Percentiles rank a stretch among this genome's conserved stretches.
Evolutionary conservation across 2,113 vertebrate species (phyloP).

Genomic region (Pycnonotus jocosus): DNA sequence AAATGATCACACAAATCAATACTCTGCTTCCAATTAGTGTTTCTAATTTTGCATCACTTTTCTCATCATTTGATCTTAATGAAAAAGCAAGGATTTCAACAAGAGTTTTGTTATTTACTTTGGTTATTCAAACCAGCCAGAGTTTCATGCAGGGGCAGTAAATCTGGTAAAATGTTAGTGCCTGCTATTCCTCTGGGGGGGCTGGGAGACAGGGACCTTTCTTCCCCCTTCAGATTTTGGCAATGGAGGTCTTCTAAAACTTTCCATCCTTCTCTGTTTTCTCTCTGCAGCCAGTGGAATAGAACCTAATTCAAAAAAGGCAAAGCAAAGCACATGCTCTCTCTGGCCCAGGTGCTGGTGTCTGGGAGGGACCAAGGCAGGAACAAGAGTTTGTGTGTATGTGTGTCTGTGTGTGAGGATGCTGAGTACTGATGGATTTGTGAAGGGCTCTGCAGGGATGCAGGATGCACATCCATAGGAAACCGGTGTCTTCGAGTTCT

Average conservation of each 20-base stretch:
- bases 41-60: background rate
- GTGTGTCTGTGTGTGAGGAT: background rate
- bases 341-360: rapidly evolving
- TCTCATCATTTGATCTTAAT: background rate
- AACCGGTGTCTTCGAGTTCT: rapidly evolving
- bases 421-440: background rate
- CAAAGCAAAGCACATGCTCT: rapidly evolving
- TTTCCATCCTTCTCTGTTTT: background rate
- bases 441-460: background rate
- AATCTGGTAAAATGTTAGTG: background rate
- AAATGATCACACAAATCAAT: background rate
- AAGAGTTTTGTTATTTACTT: background rate
- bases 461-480: background rate
- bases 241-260: background rate
- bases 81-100: background rate
- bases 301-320: background rate
- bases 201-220: background rate
- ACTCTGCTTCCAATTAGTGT: background rate
- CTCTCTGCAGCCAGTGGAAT: background rate
- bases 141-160: background rate
- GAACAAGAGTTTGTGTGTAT: background rate
- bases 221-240: background rate
- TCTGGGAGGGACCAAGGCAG: background rate
- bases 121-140: background rate
- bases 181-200: rapidly evolving